A percentile compares a stretch with the other conserved stretches of the same genome.
These are phyloP conservation scores for Atethmia centrago DNA, from an alignment of 2,888 invertebrate species.

Conservation along the genomic window DNA sequence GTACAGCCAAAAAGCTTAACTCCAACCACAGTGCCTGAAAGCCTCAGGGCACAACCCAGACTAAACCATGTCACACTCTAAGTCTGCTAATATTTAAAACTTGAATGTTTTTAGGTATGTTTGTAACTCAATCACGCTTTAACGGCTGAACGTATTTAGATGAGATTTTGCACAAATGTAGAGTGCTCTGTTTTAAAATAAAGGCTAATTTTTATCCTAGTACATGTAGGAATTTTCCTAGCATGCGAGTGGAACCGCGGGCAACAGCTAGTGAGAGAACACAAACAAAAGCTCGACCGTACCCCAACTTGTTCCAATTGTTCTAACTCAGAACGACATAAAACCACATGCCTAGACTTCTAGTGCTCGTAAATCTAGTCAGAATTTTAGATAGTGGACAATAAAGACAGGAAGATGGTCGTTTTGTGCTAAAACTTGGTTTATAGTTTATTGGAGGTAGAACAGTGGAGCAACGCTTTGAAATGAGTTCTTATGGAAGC, in stretches of 20 bases:
- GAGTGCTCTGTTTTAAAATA: background rate
- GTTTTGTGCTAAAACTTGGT: conserved; percentile 50
- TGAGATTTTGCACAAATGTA: background rate
- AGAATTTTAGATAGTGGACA: conserved; percentile 47
- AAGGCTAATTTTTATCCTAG: background rate
- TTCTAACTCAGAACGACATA: conserved; percentile 56
- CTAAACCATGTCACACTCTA: background rate
- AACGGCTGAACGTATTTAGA: background rate
- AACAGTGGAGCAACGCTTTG: conserved; percentile 1
- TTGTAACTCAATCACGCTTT: background rate
- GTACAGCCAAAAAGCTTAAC: conserved; percentile 17
- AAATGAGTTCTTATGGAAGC: conserved; percentile 28
- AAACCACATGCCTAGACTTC: conserved; percentile 55
- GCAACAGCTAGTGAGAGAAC: background rate
- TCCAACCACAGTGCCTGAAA: conserved; percentile 3
- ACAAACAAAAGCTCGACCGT: conserved; percentile 38
- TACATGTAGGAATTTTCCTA: background rate
- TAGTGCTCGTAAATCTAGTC: conserved; percentile 53
- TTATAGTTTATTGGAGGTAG: conserved; percentile 47
- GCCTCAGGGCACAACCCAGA: conserved; percentile 22
- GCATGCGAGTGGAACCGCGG: background rate
- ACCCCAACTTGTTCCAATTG: conserved; percentile 44
- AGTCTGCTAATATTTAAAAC: background rate
- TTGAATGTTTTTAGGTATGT: conserved; percentile 4
- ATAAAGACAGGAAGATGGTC: conserved; percentile 47